Conservation (phyloP, 30 jellyfish, hydroid and myxozoan species). For the Sanderia malayensis region DNA sequence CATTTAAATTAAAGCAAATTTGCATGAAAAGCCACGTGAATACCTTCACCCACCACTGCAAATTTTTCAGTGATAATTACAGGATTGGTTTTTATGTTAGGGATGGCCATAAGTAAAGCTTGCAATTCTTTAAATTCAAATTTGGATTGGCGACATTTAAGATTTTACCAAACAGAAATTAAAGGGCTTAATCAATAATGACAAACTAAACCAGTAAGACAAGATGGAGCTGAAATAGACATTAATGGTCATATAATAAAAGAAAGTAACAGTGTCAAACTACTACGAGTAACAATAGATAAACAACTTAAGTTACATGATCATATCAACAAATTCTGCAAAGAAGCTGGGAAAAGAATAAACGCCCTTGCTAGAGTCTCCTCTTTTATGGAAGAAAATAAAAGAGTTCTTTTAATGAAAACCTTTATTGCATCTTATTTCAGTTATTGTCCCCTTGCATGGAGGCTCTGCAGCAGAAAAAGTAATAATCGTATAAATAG, state of each 20-base stretch:
- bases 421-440: neutral
- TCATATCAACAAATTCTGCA: slow-evolving; percentile 2
- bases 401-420: neutral
- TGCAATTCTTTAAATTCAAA: no score
- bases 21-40: no score
- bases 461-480: neutral
- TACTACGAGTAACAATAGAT: slow-evolving; percentile 9
- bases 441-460: neutral
- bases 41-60: no score
- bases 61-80: no score
- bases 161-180: no score
- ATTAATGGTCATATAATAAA: neutral
- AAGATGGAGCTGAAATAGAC: neutral
- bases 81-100: no score
- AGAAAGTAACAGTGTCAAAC: slow-evolving; percentile 4
- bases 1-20: no score
- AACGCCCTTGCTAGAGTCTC: slow-evolving; percentile 9
- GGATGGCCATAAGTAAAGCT: no score
- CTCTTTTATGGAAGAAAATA: neutral
- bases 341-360: slow-evolving; percentile 6
- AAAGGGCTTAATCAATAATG: no score
- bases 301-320: neutral
- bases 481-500: neutral
- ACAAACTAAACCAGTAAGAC: neutral
- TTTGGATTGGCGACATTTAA: no score